phyloP scores from a whole-genome alignment of 2,113 vertebrate species.

The Sphyrna mokarran region DNA sequence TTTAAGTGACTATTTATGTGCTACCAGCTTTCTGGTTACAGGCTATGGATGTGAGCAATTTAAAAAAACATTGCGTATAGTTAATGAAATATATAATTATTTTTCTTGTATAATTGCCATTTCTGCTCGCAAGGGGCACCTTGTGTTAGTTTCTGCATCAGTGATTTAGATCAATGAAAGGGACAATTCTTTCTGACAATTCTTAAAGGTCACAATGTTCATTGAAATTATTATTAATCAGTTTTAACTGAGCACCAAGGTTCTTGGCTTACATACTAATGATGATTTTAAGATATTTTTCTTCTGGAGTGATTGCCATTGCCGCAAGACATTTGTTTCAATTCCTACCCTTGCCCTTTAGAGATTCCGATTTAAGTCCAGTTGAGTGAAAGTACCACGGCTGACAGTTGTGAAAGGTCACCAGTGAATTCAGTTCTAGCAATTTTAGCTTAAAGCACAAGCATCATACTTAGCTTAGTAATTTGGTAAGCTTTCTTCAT shows the following conservation, averaged over 20 bases:
- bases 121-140: not conserved
- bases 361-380: not conserved
- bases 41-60: not conserved
- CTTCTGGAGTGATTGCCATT: not conserved
- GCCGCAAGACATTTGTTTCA: not conserved
- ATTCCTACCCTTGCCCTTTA: not conserved
- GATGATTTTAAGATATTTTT: not conserved
- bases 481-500: not conserved
- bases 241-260: not conserved
- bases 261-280: not conserved
- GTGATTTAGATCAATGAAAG: not conserved
- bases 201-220: slow-evolving; percentile 32
- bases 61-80: not conserved
- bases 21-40: not conserved
- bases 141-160: not conserved
- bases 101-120: not conserved
- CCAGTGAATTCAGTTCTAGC: slow-evolving; percentile 11
- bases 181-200: slow-evolving; percentile 13
- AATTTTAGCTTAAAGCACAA: not conserved
- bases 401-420: slow-evolving; percentile 15
- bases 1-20: not conserved
- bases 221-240: slow-evolving; percentile 19
- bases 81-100: slow-evolving; percentile 21
- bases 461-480: not conserved
- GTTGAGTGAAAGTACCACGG: not conserved